These are phyloP conservation scores for Recurvirostra avosetta DNA, from an alignment of 2,113 vertebrate species.

Conservation along the genomic window DNA sequence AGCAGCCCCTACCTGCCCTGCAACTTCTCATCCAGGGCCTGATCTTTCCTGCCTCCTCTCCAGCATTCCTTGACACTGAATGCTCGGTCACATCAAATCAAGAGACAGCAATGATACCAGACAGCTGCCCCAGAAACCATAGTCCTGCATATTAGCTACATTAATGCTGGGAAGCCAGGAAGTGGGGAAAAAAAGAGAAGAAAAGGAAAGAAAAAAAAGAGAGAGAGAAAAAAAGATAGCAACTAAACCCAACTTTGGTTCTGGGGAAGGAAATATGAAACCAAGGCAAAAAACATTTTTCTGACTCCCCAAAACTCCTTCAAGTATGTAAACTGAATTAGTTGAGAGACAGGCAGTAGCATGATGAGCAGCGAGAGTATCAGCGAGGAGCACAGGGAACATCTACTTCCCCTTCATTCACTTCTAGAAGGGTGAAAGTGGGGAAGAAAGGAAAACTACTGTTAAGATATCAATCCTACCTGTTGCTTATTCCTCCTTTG, in stretches of 20 bases:
- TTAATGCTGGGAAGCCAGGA: neutral
- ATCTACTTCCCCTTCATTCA: neutral
- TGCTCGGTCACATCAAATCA: neutral
- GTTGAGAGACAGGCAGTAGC: neutral
- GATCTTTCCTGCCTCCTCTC: neutral
- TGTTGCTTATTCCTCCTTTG: neutral
- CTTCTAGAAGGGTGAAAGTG: neutral
- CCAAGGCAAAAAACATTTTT: neutral
- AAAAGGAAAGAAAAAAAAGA: accelerated
- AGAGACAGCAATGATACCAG: neutral
- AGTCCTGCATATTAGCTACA: neutral
- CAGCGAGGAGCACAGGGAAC: neutral
- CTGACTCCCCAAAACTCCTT: neutral
- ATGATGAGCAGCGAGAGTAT: neutral
- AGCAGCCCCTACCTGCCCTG: neutral
- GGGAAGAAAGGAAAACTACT: neutral
- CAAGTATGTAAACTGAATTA: neutral
- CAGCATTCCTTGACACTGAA: neutral
- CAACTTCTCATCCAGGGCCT: neutral
- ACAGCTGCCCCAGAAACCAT: neutral
- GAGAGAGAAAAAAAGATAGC: accelerated
- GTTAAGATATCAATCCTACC: neutral
- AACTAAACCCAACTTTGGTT: neutral
- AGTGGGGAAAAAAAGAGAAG: accelerated
- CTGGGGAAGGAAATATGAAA: neutral